phyloP scores from a whole-genome alignment of 2,888 invertebrate genomes.

The Heteromyza rotundicornis region DNA sequence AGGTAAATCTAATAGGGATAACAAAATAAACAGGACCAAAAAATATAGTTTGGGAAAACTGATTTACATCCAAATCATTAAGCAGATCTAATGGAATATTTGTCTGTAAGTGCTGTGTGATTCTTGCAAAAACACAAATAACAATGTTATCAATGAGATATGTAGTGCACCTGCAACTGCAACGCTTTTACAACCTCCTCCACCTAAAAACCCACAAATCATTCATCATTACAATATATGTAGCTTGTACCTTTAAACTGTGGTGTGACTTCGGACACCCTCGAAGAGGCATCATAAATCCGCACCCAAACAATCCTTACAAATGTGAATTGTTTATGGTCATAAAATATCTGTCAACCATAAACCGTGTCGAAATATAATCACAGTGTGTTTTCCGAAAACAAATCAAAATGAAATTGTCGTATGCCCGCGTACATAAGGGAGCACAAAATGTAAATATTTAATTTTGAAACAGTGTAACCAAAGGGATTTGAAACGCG shows the following conservation, averaged over 20 bases:
- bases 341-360: constrained; percentile 51
- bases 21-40: too few relatives aligned
- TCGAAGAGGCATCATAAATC: background rate
- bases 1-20: too few relatives aligned
- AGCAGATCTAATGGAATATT: too few relatives aligned
- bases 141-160: too few relatives aligned
- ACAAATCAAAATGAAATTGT: constrained; percentile 29
- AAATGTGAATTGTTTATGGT: constrained; percentile 43
- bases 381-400: constrained; percentile 5
- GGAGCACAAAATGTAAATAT: constrained; percentile 52
- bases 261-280: constrained; percentile 4
- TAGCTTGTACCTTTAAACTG: background rate
- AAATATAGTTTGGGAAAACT: too few relatives aligned
- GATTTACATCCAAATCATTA: too few relatives aligned
- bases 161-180: background rate
- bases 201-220: background rate
- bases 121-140: too few relatives aligned
- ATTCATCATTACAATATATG: background rate
- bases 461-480: constrained; percentile 58
- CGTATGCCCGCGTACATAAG: background rate
- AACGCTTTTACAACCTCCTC: background rate
- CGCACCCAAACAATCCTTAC: background rate
- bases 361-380: constrained; percentile 46
- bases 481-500: constrained; percentile 55
- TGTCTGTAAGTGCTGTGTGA: too few relatives aligned